These are phyloP conservation scores for Brachyrhaphis roseni DNA, from an alignment of 2,797 vertebrate genomes.

Conservation along the genomic window DNA sequence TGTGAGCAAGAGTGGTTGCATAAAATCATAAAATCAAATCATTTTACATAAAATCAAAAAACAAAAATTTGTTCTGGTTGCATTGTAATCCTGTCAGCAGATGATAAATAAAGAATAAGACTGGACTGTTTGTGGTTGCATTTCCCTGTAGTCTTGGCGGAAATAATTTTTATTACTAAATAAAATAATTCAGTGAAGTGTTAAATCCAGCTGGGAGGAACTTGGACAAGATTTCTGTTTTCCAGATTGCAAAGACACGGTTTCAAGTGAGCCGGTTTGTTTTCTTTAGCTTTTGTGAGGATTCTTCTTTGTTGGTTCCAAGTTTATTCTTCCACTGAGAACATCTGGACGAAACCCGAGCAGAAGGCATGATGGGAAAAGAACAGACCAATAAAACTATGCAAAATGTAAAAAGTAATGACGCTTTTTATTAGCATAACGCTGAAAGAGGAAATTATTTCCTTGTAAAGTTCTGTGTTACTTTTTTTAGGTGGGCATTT, in stretches of 20 bases:
- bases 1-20: neutral
- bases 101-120: neutral
- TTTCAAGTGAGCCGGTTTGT: neutral
- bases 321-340: conserved; percentile 8
- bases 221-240: neutral
- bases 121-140: neutral
- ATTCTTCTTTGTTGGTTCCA: neutral
- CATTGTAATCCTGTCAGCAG: neutral
- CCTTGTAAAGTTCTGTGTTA: neutral
- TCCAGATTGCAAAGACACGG: neutral
- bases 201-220: neutral
- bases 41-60: neutral
- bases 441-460: neutral
- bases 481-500: too few species aligned
- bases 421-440: neutral
- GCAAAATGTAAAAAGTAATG: neutral
- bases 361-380: neutral
- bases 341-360: neutral
- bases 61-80: neutral
- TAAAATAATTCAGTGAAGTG: neutral
- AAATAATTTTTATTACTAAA: neutral
- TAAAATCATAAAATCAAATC: too few species aligned
- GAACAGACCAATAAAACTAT: neutral
- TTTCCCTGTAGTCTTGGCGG: neutral
- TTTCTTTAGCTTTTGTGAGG: neutral